Evolutionary conservation across 2,888 invertebrate species (phyloP), one percentile per base, ranked within the genome.

Genomic region (Rugalucina vietnamica): DNA sequence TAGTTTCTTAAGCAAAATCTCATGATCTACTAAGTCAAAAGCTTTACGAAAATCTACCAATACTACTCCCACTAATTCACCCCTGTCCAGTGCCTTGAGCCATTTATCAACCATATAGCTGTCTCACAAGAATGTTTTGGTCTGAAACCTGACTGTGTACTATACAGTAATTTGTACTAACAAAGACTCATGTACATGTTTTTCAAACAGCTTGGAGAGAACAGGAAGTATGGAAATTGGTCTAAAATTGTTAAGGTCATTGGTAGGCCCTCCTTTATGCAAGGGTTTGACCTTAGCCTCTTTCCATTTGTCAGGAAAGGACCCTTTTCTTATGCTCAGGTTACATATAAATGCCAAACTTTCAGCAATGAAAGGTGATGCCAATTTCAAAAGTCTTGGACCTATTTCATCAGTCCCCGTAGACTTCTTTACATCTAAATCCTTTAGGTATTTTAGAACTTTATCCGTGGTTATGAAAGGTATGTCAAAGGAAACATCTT

Each of bases 151-250:
- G n/a, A n/a, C n/a, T n/a, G n/a, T n/a, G n/a, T n/a, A n/a, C n/a
- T n/a, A n/a, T n/a, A n/a, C n/a, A n/a, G n/a, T n/a, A n/a, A n/a
- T n/a, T n/a, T n/a, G n/a, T n/a, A n/a, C n/a, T n/a, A n/a, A n/a
- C n/a, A n/a, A n/a, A n/a, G n/a, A n/a, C n/a, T n/a, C n/a, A n/a
- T n/a, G n/a, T n/a, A n/a, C n/a, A n/a, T n/a, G n/a, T n/a, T n/a
- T 69, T 27, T 69, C 69, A 21, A 54, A n/a, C 4, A 54, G 8
- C 21, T 54, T 54, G 4, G 54, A 54, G 4, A 54, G n/a, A 21
- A 54, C 81, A 76, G 10, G 81, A 76, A 50, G 71, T 39, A 36
- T 57, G n/a, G 54, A 81, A 29, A 76, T 70, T 27, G 81, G 81
- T 24, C 71, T 24, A 49, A 76, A 81, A 57, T 80, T 80, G 12